Base-by-base conservation (phyloP, 2,888 invertebrate species). In the Tortricodes alternella region DNA sequence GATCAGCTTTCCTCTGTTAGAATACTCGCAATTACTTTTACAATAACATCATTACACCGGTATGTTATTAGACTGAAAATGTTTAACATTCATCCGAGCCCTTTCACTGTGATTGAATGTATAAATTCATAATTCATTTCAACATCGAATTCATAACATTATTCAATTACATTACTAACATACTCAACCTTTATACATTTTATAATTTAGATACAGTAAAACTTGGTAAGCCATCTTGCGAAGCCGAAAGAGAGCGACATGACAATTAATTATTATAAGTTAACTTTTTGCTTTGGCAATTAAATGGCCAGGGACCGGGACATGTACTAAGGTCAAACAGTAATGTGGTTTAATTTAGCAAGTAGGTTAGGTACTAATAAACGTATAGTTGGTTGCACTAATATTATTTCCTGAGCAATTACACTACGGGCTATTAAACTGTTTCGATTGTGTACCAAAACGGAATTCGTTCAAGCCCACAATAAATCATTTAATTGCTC, bases 401-500 rank as follows among this genome's bases (percentile, higher is more conserved):
- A 39, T 29, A 39, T 38, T 11, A 49, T 49, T 49, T 49, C 38
- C 38, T 38, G 18, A 27, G 38, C 38, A 49, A 39, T 49, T 49
- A 49, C 38, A 27, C 19, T 4, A n/a, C 38, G 3, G 9, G 24
- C 38, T 19, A 38, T 29, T 21, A 49, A 49, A 49, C 38, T 38
- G 49, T 7, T 38, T 38, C 27, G 29, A 49, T 27, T 39, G 48
- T 39, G 38, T 9, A 19, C 29, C 29, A 21, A 39, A 49, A 29
- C 24, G 9, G 29, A 27, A 38, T 38, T 49, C 13, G 24, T 19
- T 49, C 24, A 7, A 15, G 19, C 9, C 4, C 6, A 19, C 38
- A 39, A 38, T 60, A 46, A 38, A 38, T 58, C 27, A 48, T 43
- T 58, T 41, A 24, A 35, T 49, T 55, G 18, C 13, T 13, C 19